phyloP scores from a whole-genome alignment of 2,888 invertebrate species.

The Drosophila paramelanica region DNA sequence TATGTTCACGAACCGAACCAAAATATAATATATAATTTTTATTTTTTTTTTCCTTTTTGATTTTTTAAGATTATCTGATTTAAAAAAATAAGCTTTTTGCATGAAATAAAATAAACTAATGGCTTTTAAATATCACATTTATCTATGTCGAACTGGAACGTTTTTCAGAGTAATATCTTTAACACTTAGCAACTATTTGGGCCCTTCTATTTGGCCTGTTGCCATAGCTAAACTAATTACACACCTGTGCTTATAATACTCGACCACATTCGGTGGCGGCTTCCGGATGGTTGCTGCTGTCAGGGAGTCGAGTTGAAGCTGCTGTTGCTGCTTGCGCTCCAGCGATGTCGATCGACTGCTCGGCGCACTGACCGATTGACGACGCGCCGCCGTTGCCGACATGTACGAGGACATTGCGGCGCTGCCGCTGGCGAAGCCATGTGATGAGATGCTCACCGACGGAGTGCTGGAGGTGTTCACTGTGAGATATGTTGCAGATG shows the following conservation, averaged over 20 bases:
- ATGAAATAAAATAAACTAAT: no score
- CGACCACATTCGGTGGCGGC: conserved; percentile 75
- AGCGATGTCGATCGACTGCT: conserved; percentile 82
- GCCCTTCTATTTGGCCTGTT: background rate
- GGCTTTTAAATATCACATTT: background rate
- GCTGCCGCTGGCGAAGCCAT: conserved; percentile 68
- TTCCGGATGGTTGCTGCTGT: conserved; percentile 71
- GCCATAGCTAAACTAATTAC: background rate
- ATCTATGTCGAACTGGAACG: no score
- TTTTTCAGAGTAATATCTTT: background rate
- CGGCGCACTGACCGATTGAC: conserved; percentile 81
- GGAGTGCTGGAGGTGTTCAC: conserved; percentile 47
- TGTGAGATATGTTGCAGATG: conserved; percentile 51
- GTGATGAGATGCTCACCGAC: conserved; percentile 65
- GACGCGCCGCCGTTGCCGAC: conserved; percentile 63
- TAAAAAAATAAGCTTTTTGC: no score
- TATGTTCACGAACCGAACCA: no score
- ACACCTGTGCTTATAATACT: conserved; percentile 72
- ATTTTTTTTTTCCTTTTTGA: no score
- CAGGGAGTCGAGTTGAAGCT: conserved; percentile 40
- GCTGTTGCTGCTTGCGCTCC: conserved; percentile 80
- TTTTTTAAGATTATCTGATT: no score
- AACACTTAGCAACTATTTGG: background rate
- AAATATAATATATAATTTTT: no score
- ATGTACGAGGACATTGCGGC: conserved; percentile 70